Conservation (phyloP, 2,888 invertebrate genomes). For the Leptarthrus brevirostris region DNA sequence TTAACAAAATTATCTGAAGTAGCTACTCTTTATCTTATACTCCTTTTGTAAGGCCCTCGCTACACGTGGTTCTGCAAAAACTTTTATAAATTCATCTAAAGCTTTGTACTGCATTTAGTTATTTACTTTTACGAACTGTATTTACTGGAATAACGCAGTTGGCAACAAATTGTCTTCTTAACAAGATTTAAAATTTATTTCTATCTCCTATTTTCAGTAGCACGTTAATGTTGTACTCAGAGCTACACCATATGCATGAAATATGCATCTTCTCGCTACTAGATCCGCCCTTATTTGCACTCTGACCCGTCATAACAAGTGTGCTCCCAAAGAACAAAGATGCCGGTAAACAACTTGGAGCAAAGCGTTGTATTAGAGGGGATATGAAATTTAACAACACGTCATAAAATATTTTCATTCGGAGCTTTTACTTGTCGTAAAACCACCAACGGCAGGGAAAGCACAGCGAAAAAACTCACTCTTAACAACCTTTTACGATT, state of each 20-base stretch:
- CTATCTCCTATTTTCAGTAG: too few relatives aligned
- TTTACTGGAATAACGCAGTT: too few relatives aligned
- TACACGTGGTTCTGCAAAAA: too few relatives aligned
- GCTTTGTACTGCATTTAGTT: too few relatives aligned
- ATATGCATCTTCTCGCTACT: neutral
- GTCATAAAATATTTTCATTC: slow-evolving; percentile 15
- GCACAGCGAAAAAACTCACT: neutral
- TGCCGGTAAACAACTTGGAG: neutral
- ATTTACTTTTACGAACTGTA: too few relatives aligned
- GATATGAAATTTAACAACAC: slow-evolving; percentile 39
- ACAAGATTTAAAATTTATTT: too few relatives aligned
- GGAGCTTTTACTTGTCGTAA: neutral
- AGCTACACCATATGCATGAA: neutral
- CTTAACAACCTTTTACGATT: slow-evolving; percentile 35
- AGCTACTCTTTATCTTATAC: too few relatives aligned
- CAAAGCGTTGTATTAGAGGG: neutral
- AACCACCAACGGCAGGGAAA: neutral
- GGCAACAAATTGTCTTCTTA: too few relatives aligned
- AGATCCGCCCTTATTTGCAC: neutral
- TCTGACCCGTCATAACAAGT: slow-evolving; percentile 24
- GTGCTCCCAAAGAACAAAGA: neutral
- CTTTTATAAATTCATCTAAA: too few relatives aligned
- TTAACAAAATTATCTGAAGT: too few relatives aligned
- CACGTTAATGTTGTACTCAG: too few relatives aligned
- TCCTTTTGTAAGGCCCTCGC: too few relatives aligned